Evolutionary conservation across 2,113 vertebrate species (phyloP).

Genomic region (Mungos mungo): DNA sequence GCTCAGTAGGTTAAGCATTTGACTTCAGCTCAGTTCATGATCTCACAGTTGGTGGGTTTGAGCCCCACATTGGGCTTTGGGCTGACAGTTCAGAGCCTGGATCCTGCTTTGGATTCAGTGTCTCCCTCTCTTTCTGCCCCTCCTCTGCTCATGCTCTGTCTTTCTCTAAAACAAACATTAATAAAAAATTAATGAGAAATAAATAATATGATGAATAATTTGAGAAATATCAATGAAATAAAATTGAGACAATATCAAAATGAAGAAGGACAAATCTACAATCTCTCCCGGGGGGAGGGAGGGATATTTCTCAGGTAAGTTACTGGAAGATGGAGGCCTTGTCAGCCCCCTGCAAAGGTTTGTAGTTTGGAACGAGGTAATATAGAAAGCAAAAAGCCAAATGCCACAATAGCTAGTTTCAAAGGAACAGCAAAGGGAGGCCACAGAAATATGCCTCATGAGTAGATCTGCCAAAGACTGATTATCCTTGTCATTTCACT

Average conservation of each 20-base stretch:
- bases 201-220: background rate
- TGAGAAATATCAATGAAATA: background rate
- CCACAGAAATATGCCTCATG: background rate
- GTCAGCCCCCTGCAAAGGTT: background rate
- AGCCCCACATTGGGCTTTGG: too few species aligned
- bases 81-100: too few species aligned
- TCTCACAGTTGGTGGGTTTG: too few species aligned
- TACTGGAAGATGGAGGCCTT: rapidly evolving
- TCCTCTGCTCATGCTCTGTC: too few species aligned
- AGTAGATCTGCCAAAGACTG: background rate
- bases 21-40: too few species aligned
- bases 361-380: background rate
- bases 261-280: background rate
- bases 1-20: too few species aligned
- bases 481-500: slow-evolving; percentile 87
- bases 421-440: background rate
- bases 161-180: too few species aligned
- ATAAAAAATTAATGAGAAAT: background rate
- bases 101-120: too few species aligned
- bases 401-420: too few species aligned
- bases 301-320: background rate
- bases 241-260: background rate
- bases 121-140: too few species aligned
- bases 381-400: background rate
- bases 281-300: background rate